A percentile compares a stretch with the other conserved stretches of the same genome.
Conservation (phyloP, 2,797 vertebrate species). For the Pangasius sanitwongsei region DNA sequence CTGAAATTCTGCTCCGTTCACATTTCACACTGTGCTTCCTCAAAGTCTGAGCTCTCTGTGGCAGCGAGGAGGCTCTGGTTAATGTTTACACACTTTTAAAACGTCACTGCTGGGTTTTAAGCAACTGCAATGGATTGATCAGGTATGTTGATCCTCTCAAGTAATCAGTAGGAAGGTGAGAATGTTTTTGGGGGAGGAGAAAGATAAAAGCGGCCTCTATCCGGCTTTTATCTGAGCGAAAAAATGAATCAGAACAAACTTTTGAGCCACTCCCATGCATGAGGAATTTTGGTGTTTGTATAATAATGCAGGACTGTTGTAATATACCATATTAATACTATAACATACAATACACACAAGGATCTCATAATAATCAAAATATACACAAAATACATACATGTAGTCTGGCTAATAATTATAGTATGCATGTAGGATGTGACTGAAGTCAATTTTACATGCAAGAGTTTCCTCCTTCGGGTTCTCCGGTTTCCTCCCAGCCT, state of each 20-base stretch:
- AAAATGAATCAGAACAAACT: neutral
- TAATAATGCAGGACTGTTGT: neutral
- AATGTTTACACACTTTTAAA: slow-evolving; percentile 32
- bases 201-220: no score
- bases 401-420: neutral
- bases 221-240: neutral
- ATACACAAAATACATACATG: neutral
- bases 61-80: slow-evolving; percentile 15
- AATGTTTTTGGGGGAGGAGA: neutral
- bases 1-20: slow-evolving; percentile 1
- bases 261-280: neutral
- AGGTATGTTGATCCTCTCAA: slow-evolving; percentile 23
- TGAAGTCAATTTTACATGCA: neutral
- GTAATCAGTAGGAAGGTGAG: slow-evolving; percentile 23
- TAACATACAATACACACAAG: neutral
- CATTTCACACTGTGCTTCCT: neutral
- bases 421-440: neutral
- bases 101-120: neutral
- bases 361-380: neutral
- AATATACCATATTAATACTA: neutral
- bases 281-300: neutral
- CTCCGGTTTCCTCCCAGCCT: neutral
- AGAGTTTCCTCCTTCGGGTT: neutral
- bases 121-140: slow-evolving; percentile 25
- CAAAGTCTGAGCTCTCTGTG: neutral